Conservation (phyloP, 1,140 invertebrate genomes). For the Telenomus remus region DNA sequence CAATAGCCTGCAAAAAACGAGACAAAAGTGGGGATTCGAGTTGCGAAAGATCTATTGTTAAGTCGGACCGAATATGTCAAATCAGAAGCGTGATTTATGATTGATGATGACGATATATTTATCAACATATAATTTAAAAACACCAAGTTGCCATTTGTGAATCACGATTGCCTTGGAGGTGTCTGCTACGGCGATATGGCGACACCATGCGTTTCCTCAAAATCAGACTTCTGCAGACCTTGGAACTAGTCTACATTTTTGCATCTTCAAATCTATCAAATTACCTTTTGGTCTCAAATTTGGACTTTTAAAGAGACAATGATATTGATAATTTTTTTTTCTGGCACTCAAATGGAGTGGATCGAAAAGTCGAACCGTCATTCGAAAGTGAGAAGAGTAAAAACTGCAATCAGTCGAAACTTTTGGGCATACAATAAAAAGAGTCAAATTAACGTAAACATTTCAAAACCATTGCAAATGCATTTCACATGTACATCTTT, state of each 20-base stretch:
- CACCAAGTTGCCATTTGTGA: conserved; percentile 29
- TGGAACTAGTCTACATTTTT: conserved; percentile 12
- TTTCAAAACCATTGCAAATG: conserved; percentile 21
- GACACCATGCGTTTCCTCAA: conserved; percentile 30
- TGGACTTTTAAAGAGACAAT: no score
- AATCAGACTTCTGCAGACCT: conserved; percentile 22
- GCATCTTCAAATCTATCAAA: conserved; percentile 22
- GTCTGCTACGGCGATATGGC: conserved; percentile 25
- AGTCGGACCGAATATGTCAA: no score
- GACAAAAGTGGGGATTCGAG: no score
- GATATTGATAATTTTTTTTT: no score
- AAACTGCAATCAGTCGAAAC: no score
- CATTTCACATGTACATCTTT: conserved; percentile 26
- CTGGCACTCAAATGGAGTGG: no score
- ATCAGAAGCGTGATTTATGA: neutral
- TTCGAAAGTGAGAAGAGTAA: no score
- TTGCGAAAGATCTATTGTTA: no score
- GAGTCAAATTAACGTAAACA: conserved; percentile 1
- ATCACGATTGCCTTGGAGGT: conserved; percentile 44
- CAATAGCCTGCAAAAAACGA: neutral
- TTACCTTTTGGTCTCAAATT: no score
- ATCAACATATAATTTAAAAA: conserved; percentile 39
- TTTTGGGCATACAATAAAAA: neutral
- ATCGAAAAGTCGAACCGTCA: no score
- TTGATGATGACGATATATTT: conserved; percentile 26